Base-by-base conservation (phyloP, 2,888 invertebrate genomes). In the Ichneumoninae sp. region DNA sequence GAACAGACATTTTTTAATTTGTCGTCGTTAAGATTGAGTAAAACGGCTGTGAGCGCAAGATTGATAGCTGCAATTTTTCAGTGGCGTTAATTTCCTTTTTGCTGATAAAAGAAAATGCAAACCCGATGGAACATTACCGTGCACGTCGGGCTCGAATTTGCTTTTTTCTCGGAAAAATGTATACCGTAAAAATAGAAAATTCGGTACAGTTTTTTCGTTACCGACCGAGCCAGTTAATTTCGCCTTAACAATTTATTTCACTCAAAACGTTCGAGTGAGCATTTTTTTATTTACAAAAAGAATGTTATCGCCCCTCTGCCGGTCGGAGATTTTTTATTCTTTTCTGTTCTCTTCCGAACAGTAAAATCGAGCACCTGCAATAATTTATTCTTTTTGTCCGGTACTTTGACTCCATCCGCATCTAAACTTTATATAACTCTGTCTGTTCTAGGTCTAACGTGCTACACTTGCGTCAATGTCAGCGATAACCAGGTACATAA, bases 391-490 rank as follows among this genome's bases (percentile, higher is more conserved):
- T 30, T 13, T 30, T n/a, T 33, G 30, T 33, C 6, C 30, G 8
- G 3, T 30, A 62, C 62, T 16, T 33, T 30, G 2, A 6, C 57
- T 62, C n/a, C 1, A 26, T 13, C 13, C 22, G 10, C 22, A 26
- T 50, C 50, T 22, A 69, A 74, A 47, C 68, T 79, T 26, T 70
- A 22, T 72, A n/a, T 66, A 66, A 40, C 33, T 52, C 8, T 50
- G 26, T 19, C 44, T 77, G 70, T 75, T 72, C 78, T 91, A 93
- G 93, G 93, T 91, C 92, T 93, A 89, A 95, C 95, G 83, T 95
- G 95, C 92, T 95, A 95, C 91, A 95, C 95, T 89, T 95, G 95
- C 91, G 95, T 95, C 90, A 95, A 95, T 94, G 95, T 95, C 86
- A 95, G 95, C 88, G 95, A 95, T 93, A 95, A 95, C 93, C 93